Evolutionary conservation across 1,140 invertebrate species (phyloP).

Genomic region (Platyscapa corneri): DNA sequence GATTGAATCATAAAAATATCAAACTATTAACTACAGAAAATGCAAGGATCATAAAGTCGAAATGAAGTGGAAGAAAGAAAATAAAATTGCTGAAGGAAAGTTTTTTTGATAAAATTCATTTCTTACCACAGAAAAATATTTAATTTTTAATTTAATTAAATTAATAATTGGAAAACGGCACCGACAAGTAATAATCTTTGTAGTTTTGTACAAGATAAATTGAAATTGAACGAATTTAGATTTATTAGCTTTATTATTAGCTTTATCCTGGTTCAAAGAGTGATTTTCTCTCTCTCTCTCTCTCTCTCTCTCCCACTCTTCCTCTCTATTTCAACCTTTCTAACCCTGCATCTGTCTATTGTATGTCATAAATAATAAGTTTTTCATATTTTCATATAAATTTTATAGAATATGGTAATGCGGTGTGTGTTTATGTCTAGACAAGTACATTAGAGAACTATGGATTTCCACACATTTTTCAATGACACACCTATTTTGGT

Average conservation of each 20-base stretch:
- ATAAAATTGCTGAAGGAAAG: too few relatives aligned
- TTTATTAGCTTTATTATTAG: slow-evolving; percentile 24
- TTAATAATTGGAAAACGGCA: slow-evolving; percentile 31
- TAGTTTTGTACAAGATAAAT: slow-evolving; percentile 30
- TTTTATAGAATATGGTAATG: background rate
- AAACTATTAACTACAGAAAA: too few relatives aligned
- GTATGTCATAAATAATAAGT: background rate
- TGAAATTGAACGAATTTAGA: slow-evolving; percentile 35
- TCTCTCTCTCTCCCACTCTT: background rate
- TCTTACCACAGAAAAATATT: too few relatives aligned
- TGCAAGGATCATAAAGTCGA: too few relatives aligned
- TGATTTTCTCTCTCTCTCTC: background rate
- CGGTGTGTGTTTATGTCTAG: background rate
- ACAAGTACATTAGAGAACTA: background rate
- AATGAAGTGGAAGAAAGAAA: too few relatives aligned
- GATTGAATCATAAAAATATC: too few relatives aligned
- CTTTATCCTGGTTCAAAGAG: slow-evolving; percentile 22
- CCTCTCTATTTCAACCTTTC: background rate
- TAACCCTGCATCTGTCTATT: background rate
- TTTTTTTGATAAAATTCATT: too few relatives aligned
- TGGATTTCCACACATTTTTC: background rate
- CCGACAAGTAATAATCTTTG: background rate
- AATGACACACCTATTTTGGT: background rate
- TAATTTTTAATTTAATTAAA: slow-evolving; percentile 13
- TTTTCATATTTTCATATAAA: background rate